phyloP scores from a whole-genome alignment of 1,140 invertebrate species.

The Diploscapter pachys region DNA sequence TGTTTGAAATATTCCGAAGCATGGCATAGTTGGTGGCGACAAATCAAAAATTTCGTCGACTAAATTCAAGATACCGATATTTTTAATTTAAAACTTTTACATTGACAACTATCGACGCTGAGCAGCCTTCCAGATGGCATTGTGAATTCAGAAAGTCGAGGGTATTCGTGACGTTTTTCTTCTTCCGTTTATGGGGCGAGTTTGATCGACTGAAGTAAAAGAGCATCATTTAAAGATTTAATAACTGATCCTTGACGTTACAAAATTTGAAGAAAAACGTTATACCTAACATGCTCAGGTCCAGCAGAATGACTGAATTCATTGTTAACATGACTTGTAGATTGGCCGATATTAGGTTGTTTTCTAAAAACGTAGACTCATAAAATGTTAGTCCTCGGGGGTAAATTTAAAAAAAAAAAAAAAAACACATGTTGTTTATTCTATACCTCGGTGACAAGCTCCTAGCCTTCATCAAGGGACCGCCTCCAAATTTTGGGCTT shows the following conservation, averaged over 20 bases:
- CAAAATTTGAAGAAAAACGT: conserved; percentile 4
- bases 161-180: conserved; percentile 27
- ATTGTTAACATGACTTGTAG: conserved; percentile 15
- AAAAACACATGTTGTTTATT: background rate
- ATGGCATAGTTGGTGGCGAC: conserved; percentile 56
- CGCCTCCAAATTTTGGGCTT: conserved; percentile 12
- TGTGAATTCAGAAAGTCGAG: conserved; percentile 54
- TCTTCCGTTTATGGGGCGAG: conserved; percentile 29
- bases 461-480: conserved; percentile 1
- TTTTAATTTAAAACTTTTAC: conserved; percentile 33
- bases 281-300: background rate
- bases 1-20: conserved; percentile 56
- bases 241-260: background rate
- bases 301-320: background rate
- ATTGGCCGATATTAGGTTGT: conserved; percentile 9
- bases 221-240: background rate
- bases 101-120: conserved; percentile 52
- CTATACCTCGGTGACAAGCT: background rate
- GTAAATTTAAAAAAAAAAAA: background rate
- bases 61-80: conserved; percentile 18
- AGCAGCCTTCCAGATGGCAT: conserved; percentile 54
- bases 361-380: background rate
- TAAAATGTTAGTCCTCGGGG: conserved; percentile 11
- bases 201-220: conserved; percentile 15
- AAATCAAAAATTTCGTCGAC: conserved; percentile 55